Evolutionary conservation across 2,888 invertebrate species (phyloP), one percentile per base, ranked within the genome.

Genomic region (Lepidocyrtinus sp.): DNA sequence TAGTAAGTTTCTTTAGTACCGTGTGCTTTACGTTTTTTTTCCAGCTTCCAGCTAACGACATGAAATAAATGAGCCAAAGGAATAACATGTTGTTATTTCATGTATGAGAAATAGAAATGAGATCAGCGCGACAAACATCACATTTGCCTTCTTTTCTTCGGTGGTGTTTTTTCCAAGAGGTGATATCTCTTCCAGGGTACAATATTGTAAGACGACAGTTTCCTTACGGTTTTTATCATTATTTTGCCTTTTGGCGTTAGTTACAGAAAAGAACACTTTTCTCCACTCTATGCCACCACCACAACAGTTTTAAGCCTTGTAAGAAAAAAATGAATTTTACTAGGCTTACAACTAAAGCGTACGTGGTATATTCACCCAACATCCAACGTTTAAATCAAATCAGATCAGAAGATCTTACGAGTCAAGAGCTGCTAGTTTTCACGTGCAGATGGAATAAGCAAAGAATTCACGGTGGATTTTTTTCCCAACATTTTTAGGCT

Each of bases 61-160:
- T 78, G 68, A 78, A 78, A 78, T 78, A 78, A 78, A 78, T 72
- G 77, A 78, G 77, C 65, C 59, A 65, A 68, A 63, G 77, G 71
- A 77, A 77, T 77, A 76, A 50, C 50, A 50, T 50, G 50, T 50
- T 50, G 50, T 50, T 36, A 36, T 36, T 36, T 36, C 36, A 36
- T 36, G 36, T 36, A 7, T 36, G 50, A 50, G 15, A 50, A 12
- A 12, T 2, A 50, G 5, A 50, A 50, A 50, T 50, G 50, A 50
- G 50, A 50, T 50, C 50, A 50, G 50, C 12, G n/a, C n/a, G 36
- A 36, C 5, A 12, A 50, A 50, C 50, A 50, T 50, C 50, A 50
- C 12, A 17, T 50, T 50, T 15, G 12, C 50, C 50, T 17, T 50
- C 17, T 36, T 36, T 36, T 36, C 50, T 50, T 50, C 17, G 50